A percentile compares a stretch with the other conserved stretches of the same genome.
phyloP scores from a whole-genome alignment of 2,113 vertebrate genomes.

The Hiodon tergisus region DNA sequence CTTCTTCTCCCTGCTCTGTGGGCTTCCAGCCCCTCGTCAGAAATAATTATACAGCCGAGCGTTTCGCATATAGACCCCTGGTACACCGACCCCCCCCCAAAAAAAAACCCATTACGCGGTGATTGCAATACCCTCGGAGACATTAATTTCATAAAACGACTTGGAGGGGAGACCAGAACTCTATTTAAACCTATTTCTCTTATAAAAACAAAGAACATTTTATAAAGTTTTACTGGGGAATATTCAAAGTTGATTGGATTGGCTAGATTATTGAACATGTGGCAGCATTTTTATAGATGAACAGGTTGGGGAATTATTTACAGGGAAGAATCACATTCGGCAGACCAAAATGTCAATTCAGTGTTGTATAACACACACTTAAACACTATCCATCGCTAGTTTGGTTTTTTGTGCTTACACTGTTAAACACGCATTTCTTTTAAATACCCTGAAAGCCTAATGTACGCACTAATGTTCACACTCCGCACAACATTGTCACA shows the following conservation, averaged over 20 bases:
- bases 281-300: slow-evolving; percentile 38
- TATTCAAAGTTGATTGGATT: slow-evolving; percentile 26
- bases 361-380: background rate
- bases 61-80: slow-evolving; percentile 28
- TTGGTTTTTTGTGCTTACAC: too few relatives aligned
- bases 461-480: too few relatives aligned
- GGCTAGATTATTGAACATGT: slow-evolving; percentile 35
- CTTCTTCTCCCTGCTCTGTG: background rate
- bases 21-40: background rate
- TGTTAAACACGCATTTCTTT: too few relatives aligned
- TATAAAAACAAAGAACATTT: slow-evolving; percentile 39
- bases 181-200: slow-evolving; percentile 26
- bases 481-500: background rate
- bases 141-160: slow-evolving; percentile 34
- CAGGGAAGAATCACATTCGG: slow-evolving; percentile 34
- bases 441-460: too few relatives aligned
- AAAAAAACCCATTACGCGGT: slow-evolving; percentile 24
- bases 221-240: slow-evolving; percentile 36
- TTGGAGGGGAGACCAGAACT: slow-evolving; percentile 39
- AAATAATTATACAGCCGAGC: background rate
- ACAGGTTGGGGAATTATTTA: slow-evolving; percentile 33
- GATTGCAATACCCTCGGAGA: slow-evolving; percentile 36
- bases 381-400: background rate
- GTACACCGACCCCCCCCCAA: background rate
- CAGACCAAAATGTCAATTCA: background rate